Conservation (phyloP, 2,797 vertebrate species). For the Florisuga fusca region DNA sequence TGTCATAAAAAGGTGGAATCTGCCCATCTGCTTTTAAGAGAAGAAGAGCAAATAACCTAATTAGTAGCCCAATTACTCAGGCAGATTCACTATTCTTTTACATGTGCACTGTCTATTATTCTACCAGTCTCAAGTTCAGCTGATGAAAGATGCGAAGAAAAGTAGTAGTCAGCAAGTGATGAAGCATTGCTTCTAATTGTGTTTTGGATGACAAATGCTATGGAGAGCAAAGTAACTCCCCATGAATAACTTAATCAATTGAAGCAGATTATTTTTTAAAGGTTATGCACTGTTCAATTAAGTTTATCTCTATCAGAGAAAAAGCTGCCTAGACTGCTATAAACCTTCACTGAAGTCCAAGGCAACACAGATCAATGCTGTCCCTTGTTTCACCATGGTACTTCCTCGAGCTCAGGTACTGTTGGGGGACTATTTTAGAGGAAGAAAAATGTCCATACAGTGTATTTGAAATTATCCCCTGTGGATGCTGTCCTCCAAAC, state of each 20-base stretch:
- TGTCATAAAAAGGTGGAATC: background rate
- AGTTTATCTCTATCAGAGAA: background rate
- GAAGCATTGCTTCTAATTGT: background rate
- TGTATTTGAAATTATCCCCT: background rate
- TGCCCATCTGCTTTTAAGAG: background rate
- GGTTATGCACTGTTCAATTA: background rate
- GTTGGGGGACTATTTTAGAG: fast-evolving
- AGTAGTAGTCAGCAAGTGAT: background rate
- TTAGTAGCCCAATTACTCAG: background rate
- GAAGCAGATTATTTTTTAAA: slow-evolving; percentile 36
- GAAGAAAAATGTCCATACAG: background rate
- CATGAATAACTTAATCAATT: background rate
- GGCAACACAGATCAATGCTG: background rate
- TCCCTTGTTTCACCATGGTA: fast-evolving
- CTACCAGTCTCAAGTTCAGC: background rate
- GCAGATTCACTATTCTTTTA: background rate
- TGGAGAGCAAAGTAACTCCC: background rate
- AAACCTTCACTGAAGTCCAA: background rate
- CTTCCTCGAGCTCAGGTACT: background rate
- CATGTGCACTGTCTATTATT: fast-evolving
- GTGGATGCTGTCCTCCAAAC: background rate
- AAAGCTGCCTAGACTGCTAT: background rate
- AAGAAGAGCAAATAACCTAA: background rate
- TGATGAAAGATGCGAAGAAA: background rate
- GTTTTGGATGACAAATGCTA: background rate